phyloP scores from a whole-genome alignment of 2,888 invertebrate species.

The Fragum whitleyi region DNA sequence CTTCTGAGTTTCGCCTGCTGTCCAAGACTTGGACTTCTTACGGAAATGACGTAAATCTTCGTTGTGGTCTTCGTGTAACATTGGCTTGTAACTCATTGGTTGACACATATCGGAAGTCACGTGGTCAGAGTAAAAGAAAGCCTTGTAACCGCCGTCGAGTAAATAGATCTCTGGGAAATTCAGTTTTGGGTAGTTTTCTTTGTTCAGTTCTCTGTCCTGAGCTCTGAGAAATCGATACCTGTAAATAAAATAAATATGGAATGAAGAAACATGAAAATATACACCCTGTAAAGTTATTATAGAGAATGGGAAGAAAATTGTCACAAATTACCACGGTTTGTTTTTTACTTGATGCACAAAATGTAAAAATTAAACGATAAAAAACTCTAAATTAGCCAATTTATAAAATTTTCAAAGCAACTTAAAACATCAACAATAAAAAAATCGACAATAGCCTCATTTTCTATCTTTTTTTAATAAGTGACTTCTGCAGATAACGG shows the following conservation, averaged over 20 bases:
- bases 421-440: too few relatives aligned
- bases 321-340: too few relatives aligned
- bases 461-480: too few relatives aligned
- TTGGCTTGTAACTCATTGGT: constrained; percentile 91
- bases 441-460: too few relatives aligned
- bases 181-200: constrained; percentile 92
- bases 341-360: too few relatives aligned
- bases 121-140: constrained; percentile 84
- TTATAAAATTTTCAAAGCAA: too few relatives aligned
- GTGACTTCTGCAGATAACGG: too few relatives aligned
- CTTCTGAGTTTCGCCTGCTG: constrained; percentile 68
- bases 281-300: background rate
- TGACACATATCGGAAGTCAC: constrained; percentile 87
- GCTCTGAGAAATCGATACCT: constrained; percentile 54
- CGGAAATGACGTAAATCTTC: constrained; percentile 90
- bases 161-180: constrained; percentile 97
- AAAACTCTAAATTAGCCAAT: too few relatives aligned
- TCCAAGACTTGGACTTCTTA: constrained; percentile 90
- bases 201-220: constrained; percentile 92
- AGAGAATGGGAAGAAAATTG: too few relatives aligned
- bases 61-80: constrained; percentile 92
- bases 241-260: background rate
- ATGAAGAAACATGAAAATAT: too few relatives aligned
- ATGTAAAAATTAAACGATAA: too few relatives aligned
- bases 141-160: constrained; percentile 94